phyloP scores from a whole-genome alignment of 1,140 invertebrate genomes.

The Mylabris phalerata region DNA sequence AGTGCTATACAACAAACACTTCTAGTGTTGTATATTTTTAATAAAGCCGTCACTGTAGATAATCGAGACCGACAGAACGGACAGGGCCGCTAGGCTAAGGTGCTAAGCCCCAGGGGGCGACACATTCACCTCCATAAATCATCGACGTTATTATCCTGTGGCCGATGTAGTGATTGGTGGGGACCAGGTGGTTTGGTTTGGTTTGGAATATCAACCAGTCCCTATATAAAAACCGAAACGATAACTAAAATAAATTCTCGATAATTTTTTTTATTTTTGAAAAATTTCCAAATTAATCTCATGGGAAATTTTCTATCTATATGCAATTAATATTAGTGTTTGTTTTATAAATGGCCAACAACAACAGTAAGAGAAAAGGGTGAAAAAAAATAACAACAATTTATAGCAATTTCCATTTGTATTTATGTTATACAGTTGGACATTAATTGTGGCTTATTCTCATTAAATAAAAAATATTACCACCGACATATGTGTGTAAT shows the following conservation, averaged over 20 bases:
- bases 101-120: constrained; percentile 25
- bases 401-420: constrained; percentile 22
- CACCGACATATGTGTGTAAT: no score
- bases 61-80: constrained; percentile 25
- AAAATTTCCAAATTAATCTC: no score
- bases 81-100: constrained; percentile 14
- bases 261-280: no score
- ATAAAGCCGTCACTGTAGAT: constrained; percentile 27
- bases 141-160: constrained; percentile 25
- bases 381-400: background rate
- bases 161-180: background rate
- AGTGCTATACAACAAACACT: no score
- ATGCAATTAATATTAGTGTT: no score
- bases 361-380: no score
- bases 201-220: no score
- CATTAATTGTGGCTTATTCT: constrained; percentile 18
- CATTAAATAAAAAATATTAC: no score
- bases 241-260: no score
- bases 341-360: no score
- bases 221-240: no score
- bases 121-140: constrained; percentile 29
- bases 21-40: constrained; percentile 2
- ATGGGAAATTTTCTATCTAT: no score
- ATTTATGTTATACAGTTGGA: constrained; percentile 12
- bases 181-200: constrained; percentile 17